These are phyloP conservation scores for Onchidella celtica DNA, from an alignment of 2,888 invertebrate genomes.

Conservation along the genomic window DNA sequence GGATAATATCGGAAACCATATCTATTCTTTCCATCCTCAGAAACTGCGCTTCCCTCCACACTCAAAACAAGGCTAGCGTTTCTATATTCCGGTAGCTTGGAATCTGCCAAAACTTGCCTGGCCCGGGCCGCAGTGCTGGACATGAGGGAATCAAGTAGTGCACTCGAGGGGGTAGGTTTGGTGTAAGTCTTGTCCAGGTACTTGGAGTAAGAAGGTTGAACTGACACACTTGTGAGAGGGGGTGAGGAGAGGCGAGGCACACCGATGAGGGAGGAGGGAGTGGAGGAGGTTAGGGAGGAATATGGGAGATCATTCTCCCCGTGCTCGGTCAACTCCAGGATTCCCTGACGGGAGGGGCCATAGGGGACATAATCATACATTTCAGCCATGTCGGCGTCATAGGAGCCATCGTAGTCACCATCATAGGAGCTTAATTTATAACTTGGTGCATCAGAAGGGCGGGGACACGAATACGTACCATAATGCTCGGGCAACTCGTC, in stretches of 20 bases:
- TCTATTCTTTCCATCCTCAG: constrained; percentile 58
- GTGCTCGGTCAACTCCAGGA: constrained; percentile 45
- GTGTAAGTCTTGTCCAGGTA: constrained; percentile 33
- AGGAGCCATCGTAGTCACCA: constrained; percentile 45
- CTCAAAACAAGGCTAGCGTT: constrained; percentile 69
- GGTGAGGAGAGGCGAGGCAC: constrained; percentile 27
- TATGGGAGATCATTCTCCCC: constrained; percentile 54
- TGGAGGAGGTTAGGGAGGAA: constrained; percentile 35
- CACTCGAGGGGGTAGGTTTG: constrained; percentile 53
- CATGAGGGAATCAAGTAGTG: constrained; percentile 65
- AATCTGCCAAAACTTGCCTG: constrained; percentile 60
- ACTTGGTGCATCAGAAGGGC: constrained; percentile 26
- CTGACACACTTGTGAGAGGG: constrained; percentile 46
- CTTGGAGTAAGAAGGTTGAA: constrained; percentile 42
- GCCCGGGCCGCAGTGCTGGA: constrained; percentile 67
- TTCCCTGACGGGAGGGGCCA: constrained; percentile 58
- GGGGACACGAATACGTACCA: constrained; percentile 42
- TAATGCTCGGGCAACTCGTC: neutral
- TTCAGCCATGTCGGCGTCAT: constrained; percentile 50
- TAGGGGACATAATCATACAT: constrained; percentile 68
- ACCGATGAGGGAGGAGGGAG: constrained; percentile 30
- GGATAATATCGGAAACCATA: constrained; percentile 70
- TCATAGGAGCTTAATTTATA: constrained; percentile 46
- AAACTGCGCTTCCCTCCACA: constrained; percentile 69
- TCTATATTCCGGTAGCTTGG: constrained; percentile 64